phyloP scores from a whole-genome alignment of 2,888 invertebrate genomes.

The Neoitamus cyanurus region DNA sequence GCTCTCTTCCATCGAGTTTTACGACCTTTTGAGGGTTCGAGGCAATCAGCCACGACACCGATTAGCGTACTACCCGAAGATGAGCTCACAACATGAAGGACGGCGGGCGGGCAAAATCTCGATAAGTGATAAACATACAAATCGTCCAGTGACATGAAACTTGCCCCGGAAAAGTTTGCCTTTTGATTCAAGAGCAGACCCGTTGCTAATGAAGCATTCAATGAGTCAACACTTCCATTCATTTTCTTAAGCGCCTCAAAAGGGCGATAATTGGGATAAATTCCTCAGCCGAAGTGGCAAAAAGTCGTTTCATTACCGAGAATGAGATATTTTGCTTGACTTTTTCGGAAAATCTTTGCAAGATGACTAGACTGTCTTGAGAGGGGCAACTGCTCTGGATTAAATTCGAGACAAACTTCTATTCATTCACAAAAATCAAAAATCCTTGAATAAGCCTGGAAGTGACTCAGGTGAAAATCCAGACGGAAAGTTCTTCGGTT shows the following conservation, averaged over 20 bases:
- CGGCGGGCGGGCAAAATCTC: not conserved
- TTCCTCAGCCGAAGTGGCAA: not conserved
- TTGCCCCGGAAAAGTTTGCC: slow-evolving; percentile 3
- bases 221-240: slow-evolving; percentile 46
- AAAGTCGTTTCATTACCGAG: not conserved
- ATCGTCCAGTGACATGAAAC: slow-evolving; percentile 1
- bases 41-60: not conserved
- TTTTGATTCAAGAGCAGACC: not conserved
- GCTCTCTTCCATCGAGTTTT: slow-evolving; percentile 3
- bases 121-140: slow-evolving; percentile 19
- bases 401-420: not conserved
- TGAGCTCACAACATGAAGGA: not conserved
- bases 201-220: slow-evolving; percentile 40
- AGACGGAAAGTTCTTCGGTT: not conserved
- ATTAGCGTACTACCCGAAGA: not conserved
- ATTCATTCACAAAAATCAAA: not conserved
- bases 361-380: not conserved
- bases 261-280: slow-evolving; percentile 36
- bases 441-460: not conserved
- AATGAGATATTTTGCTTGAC: not conserved
- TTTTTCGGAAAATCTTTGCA: not conserved
- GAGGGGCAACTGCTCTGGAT: not conserved
- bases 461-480: slow-evolving; percentile 33
- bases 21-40: slow-evolving; percentile 16
- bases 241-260: not conserved